Evolutionary conservation across 2,888 invertebrate genomes (phyloP).

Genomic region (Drosophila lacicola): DNA sequence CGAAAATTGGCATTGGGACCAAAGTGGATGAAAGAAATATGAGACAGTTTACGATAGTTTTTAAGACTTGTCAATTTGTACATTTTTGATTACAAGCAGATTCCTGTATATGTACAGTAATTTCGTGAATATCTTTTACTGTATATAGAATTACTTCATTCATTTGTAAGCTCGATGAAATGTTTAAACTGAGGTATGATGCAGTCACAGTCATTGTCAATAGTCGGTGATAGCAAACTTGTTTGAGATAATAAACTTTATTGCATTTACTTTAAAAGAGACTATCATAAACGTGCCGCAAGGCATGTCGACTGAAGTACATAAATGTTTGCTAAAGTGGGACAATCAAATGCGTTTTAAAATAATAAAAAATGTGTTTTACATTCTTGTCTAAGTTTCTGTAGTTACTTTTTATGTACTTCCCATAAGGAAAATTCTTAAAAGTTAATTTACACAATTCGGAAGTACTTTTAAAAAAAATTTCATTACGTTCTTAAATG

Average conservation of each 20-base stretch:
- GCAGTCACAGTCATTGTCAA: neutral
- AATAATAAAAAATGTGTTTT: conserved; percentile 2
- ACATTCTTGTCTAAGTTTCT: neutral
- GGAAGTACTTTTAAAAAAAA: no score
- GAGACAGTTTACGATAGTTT: no score
- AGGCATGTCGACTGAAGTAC: neutral
- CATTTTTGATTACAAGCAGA: no score
- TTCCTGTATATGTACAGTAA: no score
- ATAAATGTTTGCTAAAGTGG: conserved; percentile 7
- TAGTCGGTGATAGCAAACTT: conserved; percentile 11
- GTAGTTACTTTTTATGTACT: neutral
- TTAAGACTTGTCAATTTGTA: no score
- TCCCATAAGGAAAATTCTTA: neutral
- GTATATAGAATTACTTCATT: conserved; percentile 1
- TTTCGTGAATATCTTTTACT: no score
- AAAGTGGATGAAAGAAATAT: no score
- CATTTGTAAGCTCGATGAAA: conserved; percentile 3
- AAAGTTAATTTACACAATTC: neutral
- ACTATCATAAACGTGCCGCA: conserved; percentile 12
- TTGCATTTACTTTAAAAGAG: conserved; percentile 7
- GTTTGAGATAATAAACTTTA: conserved; percentile 28
- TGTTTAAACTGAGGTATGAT: neutral
- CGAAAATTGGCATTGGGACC: no score
- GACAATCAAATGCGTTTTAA: neutral
- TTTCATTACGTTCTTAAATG: no score